phyloP scores from a whole-genome alignment of 2,113 vertebrate species.

The Bothrops jararaca region DNA sequence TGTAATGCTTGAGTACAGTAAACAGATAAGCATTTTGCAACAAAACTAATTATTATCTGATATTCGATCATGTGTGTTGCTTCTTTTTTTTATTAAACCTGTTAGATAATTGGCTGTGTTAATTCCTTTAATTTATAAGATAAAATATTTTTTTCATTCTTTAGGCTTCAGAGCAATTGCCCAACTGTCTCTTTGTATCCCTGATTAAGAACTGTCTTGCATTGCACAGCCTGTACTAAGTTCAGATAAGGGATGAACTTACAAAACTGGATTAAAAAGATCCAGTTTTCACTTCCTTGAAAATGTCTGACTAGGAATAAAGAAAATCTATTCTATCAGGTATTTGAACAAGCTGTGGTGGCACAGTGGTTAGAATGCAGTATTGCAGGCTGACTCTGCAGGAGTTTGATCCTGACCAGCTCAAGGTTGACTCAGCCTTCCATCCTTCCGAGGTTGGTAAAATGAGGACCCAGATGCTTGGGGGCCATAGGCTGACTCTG shows the following conservation, averaged over 20 bases:
- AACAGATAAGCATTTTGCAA: not conserved
- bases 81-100: not conserved
- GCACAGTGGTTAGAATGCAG: not conserved
- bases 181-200: not conserved
- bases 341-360: not conserved
- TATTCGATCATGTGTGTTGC: not conserved
- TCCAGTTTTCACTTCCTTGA: not conserved
- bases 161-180: not conserved
- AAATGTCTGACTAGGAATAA: not conserved
- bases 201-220: not conserved
- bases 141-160: not conserved
- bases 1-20: not conserved
- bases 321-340: not conserved
- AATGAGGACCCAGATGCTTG: not conserved
- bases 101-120: not conserved
- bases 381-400: not conserved
- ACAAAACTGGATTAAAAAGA: not conserved
- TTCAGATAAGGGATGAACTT: not conserved
- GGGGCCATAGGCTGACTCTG: not conserved
- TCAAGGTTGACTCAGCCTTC: not conserved
- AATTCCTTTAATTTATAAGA: not conserved
- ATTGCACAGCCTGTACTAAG: not conserved
- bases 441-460: not conserved
- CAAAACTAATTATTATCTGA: not conserved
- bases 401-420: not conserved